Evolutionary conservation across 2,113 vertebrate genomes (phyloP).

Genomic region (Arvicanthis niloticus): DNA sequence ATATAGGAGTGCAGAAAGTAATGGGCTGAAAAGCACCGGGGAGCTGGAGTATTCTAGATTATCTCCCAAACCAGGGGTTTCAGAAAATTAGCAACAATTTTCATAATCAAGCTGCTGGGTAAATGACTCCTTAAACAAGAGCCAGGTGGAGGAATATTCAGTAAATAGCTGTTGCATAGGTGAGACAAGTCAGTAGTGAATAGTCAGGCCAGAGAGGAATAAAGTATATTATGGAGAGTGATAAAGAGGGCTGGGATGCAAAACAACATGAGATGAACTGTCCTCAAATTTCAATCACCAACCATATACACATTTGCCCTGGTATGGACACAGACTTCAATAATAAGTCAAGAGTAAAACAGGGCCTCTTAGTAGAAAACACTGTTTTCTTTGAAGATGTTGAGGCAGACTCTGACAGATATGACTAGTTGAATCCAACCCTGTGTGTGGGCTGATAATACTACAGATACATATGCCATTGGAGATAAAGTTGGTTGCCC

Average conservation of each 20-base stretch:
- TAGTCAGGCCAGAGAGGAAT: not conserved
- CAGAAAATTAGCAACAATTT: conserved; percentile 40
- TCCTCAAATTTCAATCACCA: not conserved
- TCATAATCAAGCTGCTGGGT: not conserved
- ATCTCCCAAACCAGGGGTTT: not conserved
- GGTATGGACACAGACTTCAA: not conserved
- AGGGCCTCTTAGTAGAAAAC: not conserved
- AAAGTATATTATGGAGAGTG: not conserved
- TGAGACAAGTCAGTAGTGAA: not conserved
- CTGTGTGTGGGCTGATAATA: not conserved
- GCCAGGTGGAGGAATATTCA: not conserved
- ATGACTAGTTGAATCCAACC: not conserved
- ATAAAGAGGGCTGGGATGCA: not conserved
- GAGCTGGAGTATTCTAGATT: not conserved
- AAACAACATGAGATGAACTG: not conserved
- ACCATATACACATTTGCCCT: not conserved
- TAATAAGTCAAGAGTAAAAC: not conserved
- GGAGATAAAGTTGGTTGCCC: not conserved
- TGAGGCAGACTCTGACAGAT: not conserved
- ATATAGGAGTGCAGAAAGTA: not conserved
- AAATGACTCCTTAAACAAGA: conserved; percentile 2
- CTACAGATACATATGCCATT: not conserved
- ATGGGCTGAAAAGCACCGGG: not conserved
- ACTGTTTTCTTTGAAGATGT: not conserved
- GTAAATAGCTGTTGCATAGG: not conserved